These are phyloP conservation scores for Cettia cetti DNA, from an alignment of 2,113 vertebrate genomes.

Conservation along the genomic window DNA sequence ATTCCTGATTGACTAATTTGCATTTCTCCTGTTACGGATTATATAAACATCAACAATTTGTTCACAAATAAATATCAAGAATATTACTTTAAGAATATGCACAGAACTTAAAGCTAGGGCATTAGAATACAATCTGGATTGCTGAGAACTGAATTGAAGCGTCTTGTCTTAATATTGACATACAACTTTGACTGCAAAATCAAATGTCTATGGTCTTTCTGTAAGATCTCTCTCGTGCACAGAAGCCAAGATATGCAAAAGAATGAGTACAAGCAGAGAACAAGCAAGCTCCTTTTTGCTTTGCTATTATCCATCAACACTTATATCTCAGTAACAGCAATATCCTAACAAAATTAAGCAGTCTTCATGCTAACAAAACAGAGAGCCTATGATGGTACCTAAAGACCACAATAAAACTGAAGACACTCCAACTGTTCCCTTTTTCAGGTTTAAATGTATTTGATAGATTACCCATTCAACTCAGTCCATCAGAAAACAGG, in stretches of 20 bases:
- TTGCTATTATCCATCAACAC: neutral
- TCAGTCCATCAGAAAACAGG: neutral
- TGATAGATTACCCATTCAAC: neutral
- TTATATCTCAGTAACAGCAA: neutral
- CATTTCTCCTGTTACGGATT: neutral
- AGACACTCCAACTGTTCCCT: neutral
- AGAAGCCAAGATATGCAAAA: neutral
- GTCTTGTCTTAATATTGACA: neutral
- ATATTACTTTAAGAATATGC: neutral
- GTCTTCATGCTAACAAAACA: neutral
- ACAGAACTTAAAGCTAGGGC: neutral
- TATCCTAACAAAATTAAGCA: neutral
- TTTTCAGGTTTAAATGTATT: neutral
- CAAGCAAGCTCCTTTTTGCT: neutral
- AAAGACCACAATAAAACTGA: neutral
- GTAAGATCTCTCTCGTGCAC: neutral
- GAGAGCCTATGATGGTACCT: neutral
- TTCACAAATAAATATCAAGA: neutral
- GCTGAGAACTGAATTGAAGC: neutral
- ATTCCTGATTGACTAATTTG: neutral
- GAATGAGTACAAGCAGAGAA: neutral
- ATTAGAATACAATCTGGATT: neutral
- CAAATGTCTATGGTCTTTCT: neutral
- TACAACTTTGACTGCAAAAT: neutral
- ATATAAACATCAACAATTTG: neutral